phyloP scores from a whole-genome alignment of 2,888 invertebrate genomes.

The Tachina lurida region DNA sequence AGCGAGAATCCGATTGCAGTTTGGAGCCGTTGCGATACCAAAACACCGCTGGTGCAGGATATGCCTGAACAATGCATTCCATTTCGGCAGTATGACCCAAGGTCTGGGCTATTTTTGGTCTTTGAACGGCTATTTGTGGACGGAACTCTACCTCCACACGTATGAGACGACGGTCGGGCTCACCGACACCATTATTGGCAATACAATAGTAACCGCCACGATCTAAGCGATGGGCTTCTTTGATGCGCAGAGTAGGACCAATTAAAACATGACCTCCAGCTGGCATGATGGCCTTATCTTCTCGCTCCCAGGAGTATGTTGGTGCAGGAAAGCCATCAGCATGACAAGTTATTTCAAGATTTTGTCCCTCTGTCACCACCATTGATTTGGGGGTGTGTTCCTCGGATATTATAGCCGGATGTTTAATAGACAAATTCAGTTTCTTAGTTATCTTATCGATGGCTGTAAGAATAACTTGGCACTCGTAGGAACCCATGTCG shows the following conservation, averaged over 20 bases:
- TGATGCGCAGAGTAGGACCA: constrained; percentile 79
- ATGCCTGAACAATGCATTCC: constrained; percentile 81
- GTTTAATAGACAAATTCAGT: constrained; percentile 79
- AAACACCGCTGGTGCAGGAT: constrained; percentile 81
- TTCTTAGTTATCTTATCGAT: constrained; percentile 78
- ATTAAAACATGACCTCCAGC: constrained; percentile 78
- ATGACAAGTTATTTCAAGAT: constrained; percentile 85
- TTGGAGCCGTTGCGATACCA: constrained; percentile 80
- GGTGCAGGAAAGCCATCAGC: constrained; percentile 92
- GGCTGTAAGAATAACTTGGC: constrained; percentile 81
- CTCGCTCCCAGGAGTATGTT: constrained; percentile 87
- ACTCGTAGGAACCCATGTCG: constrained; percentile 82
- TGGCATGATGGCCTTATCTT: constrained; percentile 85
- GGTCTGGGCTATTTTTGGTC: constrained; percentile 82
- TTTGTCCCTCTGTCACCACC: constrained; percentile 79
- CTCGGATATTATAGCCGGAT: constrained; percentile 80
- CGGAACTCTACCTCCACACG: constrained; percentile 82
- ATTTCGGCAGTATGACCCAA: constrained; percentile 78
- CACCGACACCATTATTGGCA: constrained; percentile 81
- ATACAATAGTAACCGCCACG: constrained; percentile 82
- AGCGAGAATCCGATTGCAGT: constrained; percentile 77
- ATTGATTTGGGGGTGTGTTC: constrained; percentile 77
- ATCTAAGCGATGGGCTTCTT: constrained; percentile 79
- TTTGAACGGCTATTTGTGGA: constrained; percentile 80
- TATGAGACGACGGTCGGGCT: constrained; percentile 79